A percentile compares a stretch with the other conserved stretches of the same genome.
These are phyloP conservation scores for Heliconius cydno DNA, from an alignment of 2,888 invertebrate species.

Conservation along the genomic window DNA sequence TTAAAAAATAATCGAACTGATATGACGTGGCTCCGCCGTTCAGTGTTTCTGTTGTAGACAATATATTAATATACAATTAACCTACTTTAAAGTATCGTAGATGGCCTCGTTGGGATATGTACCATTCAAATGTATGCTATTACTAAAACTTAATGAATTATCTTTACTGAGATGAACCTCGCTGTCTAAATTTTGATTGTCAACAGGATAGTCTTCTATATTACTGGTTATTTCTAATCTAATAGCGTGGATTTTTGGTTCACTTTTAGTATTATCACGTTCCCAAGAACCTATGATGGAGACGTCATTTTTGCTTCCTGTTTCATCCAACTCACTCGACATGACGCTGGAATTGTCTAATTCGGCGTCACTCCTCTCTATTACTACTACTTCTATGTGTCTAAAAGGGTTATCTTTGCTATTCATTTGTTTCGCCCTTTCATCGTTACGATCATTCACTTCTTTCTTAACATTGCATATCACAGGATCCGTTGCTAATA, in stretches of 20 bases:
- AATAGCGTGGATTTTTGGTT: slow-evolving; percentile 77
- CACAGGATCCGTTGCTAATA: slow-evolving; percentile 76
- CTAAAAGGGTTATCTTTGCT: slow-evolving; percentile 78
- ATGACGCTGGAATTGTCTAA: slow-evolving; percentile 75
- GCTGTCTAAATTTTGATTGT: slow-evolving; percentile 65
- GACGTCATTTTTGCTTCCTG: slow-evolving; percentile 74
- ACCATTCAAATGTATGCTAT: slow-evolving; percentile 82
- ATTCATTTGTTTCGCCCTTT: slow-evolving; percentile 75
- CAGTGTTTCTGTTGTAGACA: not conserved
- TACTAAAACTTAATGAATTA: slow-evolving; percentile 77
- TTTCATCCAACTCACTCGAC: slow-evolving; percentile 74
- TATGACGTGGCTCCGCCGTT: slow-evolving; percentile 10
- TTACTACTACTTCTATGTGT: slow-evolving; percentile 81
- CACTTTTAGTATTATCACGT: slow-evolving; percentile 65
- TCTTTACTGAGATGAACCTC: slow-evolving; percentile 75
- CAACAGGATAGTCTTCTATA: slow-evolving; percentile 73
- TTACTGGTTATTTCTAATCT: slow-evolving; percentile 80
- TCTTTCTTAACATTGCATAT: slow-evolving; percentile 81
- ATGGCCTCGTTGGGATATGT: slow-evolving; percentile 83
- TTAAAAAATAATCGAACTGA: not conserved
- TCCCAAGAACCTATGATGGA: slow-evolving; percentile 80
- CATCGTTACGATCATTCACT: slow-evolving; percentile 76
- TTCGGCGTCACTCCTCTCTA: slow-evolving; percentile 79
- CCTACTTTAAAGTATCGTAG: slow-evolving; percentile 80
- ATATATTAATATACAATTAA: slow-evolving; percentile 51